These are phyloP conservation scores for Cichlasoma orientale DNA, from an alignment of 2,797 vertebrate species.

Conservation along the genomic window DNA sequence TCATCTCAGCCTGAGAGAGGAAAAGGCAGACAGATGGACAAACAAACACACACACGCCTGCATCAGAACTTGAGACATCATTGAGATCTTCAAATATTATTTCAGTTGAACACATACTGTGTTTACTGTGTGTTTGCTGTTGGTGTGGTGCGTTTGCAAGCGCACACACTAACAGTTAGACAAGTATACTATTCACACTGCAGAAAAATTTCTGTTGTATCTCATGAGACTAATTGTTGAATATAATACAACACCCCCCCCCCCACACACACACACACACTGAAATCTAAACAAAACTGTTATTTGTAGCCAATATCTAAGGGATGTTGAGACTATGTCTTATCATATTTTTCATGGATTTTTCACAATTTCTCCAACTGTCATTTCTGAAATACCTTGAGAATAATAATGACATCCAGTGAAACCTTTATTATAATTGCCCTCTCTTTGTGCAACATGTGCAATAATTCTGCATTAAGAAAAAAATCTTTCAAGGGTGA, in stretches of 20 bases:
- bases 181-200: background rate
- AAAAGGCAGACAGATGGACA: conserved; percentile 20
- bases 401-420: background rate
- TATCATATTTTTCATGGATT: background rate
- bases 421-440: background rate
- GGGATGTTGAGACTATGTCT: background rate
- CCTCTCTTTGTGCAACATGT: background rate
- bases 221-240: background rate
- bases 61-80: conserved; percentile 7
- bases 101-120: background rate
- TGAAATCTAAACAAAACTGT: background rate
- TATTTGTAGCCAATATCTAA: background rate
- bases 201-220: background rate
- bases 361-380: background rate
- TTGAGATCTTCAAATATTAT: background rate
- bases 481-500: background rate
- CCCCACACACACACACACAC: no score
- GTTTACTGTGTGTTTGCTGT: background rate
- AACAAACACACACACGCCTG: background rate
- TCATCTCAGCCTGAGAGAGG: conserved; percentile 89
- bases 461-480: background rate
- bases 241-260: background rate
- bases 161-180: background rate
- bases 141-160: background rate
- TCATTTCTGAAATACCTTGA: background rate